A percentile compares a stretch with the other conserved stretches of the same genome.
phyloP scores from a whole-genome alignment of 2,797 vertebrate genomes.

The Hoplostethus mediterraneus region DNA sequence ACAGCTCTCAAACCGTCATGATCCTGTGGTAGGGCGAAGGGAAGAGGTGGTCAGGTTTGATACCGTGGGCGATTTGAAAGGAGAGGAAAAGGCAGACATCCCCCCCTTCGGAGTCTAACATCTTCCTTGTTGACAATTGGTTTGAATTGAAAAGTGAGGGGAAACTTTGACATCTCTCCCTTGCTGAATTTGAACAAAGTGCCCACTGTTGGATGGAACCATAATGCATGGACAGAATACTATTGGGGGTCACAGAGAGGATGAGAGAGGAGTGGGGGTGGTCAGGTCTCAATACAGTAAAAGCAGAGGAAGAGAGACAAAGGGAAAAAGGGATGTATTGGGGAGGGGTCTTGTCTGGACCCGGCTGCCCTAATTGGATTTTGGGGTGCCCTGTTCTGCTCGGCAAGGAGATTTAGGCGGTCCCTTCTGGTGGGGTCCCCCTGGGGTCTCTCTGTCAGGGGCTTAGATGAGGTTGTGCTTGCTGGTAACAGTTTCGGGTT shows the following conservation, averaged over 20 bases:
- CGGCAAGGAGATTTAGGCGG: conserved; percentile 61
- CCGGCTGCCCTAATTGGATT: conserved; percentile 78
- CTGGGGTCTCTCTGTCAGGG: conserved; percentile 53
- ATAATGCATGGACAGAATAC: not conserved
- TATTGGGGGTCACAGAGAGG: conserved; percentile 8
- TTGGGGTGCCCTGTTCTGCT: conserved; percentile 53
- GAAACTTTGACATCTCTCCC: conserved; percentile 11
- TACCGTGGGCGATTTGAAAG: no score
- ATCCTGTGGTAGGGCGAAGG: no score
- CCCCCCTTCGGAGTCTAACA: not conserved
- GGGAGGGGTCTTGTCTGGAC: conserved; percentile 60
- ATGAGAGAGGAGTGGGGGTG: conserved; percentile 10
- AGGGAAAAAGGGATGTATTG: conserved; percentile 36
- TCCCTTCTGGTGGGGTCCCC: conserved; percentile 32
- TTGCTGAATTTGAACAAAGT: conserved; percentile 50
- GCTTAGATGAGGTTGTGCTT: conserved; percentile 79
- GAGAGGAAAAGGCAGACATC: no score
- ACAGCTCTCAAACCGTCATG: no score
- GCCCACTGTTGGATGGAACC: conserved; percentile 46
- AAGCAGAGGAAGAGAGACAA: conserved; percentile 6
- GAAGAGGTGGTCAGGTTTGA: no score
- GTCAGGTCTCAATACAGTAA: conserved; percentile 59
- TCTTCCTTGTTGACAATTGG: not conserved
- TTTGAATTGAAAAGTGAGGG: not conserved
- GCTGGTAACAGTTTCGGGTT: conserved; percentile 64